phyloP scores from a whole-genome alignment of 1,140 invertebrate species.

The Drosophila repleta region DNA sequence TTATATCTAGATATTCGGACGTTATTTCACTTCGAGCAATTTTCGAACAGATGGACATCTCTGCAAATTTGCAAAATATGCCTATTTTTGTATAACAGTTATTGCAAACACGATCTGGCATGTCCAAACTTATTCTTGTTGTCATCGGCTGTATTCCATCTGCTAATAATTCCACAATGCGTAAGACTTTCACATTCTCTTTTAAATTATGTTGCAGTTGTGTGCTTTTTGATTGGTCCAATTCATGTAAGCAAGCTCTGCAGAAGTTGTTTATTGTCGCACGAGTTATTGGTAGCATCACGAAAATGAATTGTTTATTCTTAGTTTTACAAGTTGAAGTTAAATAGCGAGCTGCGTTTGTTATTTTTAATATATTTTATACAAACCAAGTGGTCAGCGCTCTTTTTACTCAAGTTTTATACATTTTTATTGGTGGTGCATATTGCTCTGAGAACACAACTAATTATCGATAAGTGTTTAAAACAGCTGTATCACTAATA shows the following conservation, averaged over 20 bases:
- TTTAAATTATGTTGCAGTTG: slow-evolving; percentile 3
- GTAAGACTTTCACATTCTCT: slow-evolving; percentile 8
- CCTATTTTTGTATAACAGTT: slow-evolving; percentile 19
- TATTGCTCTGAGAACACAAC: not conserved
- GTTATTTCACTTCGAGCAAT: slow-evolving; percentile 12
- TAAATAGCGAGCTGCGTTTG: not conserved
- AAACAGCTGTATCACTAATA: slow-evolving; percentile 14
- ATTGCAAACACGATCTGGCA: slow-evolving; percentile 17
- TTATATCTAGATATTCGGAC: not conserved
- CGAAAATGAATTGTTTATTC: not conserved
- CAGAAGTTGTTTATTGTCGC: slow-evolving; percentile 29
- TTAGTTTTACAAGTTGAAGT: not conserved
- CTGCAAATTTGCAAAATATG: slow-evolving; percentile 32
- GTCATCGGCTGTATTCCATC: not conserved
- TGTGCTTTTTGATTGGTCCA: not conserved
- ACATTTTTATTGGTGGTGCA: too few relatives aligned
- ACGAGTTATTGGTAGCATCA: slow-evolving; percentile 26
- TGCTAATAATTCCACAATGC: slow-evolving; percentile 13
- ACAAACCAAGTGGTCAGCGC: not conserved
- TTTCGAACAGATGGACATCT: slow-evolving; percentile 21
- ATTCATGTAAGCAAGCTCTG: slow-evolving; percentile 22
- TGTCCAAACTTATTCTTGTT: not conserved
- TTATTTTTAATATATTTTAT: not conserved
- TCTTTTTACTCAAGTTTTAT: too few relatives aligned
- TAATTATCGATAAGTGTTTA: not conserved